phyloP scores from a whole-genome alignment of 2,888 invertebrate genomes.

The Morinoia aosen region DNA sequence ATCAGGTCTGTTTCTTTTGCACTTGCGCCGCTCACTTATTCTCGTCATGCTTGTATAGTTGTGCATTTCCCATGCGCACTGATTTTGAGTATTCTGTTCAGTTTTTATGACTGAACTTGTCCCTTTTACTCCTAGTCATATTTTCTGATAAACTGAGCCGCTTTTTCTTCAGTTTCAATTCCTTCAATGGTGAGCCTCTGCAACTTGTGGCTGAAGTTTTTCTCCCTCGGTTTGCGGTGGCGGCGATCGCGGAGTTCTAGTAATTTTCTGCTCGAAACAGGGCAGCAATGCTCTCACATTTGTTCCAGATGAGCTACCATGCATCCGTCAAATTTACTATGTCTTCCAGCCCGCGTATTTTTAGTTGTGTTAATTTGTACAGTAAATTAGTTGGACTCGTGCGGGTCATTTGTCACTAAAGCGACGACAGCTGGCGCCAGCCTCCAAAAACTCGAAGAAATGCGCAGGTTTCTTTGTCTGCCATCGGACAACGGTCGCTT shows the following conservation, averaged over 20 bases:
- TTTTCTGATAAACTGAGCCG: background rate
- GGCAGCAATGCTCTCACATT: background rate
- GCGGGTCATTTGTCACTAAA: conserved; percentile 25
- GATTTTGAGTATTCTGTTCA: background rate
- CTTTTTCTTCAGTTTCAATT: background rate
- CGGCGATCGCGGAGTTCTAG: background rate
- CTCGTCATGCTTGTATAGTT: background rate
- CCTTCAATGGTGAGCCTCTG: background rate
- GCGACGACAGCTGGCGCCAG: conserved; percentile 34
- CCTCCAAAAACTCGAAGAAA: conserved; percentile 15
- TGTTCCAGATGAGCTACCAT: background rate
- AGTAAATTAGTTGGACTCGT: conserved; percentile 37
- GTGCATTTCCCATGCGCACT: background rate
- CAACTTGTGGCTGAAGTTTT: background rate
- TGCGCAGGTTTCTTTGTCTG: conserved; percentile 44
- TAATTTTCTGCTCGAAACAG: background rate
- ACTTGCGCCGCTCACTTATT: background rate
- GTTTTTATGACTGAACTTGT: background rate
- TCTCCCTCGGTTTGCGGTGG: background rate
- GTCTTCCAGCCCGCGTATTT: background rate
- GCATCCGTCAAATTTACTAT: background rate
- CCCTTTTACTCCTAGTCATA: background rate
- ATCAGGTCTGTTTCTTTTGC: background rate
- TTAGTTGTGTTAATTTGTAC: conserved; percentile 24
- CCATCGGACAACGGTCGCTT: background rate